Evolutionary conservation across 2,888 invertebrate species (phyloP), one percentile per base, ranked within the genome.

Genomic region (Caenorhabditis drosophilae): DNA sequence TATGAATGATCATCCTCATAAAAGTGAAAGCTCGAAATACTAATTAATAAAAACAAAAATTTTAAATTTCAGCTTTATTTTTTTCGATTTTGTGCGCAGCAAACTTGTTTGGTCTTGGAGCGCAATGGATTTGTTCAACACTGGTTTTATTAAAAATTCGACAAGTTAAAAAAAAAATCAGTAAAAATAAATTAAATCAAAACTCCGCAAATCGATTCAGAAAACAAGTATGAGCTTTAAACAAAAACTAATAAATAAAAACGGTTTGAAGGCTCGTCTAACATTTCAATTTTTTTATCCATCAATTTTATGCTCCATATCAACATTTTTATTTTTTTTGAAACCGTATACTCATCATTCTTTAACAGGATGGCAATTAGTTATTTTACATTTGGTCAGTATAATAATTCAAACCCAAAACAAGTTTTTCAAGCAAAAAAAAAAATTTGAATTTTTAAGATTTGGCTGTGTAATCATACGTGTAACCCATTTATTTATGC

Each of bases 241-340:
- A 50, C 15, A n/a, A 6, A 4, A 22, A 22, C 11, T n/a, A 22
- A 35, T 31, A n/a, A 26, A 34, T 25, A 40, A 53, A 34, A 7
- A 23, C 11, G 11, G 41, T 23, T 53, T 76, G 38, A 38, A 79
- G 77, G 80, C 80, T 12, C 74, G 79, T 9, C 64, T 79, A 4
- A 80, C 79, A 11, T 80, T 78, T 48, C 80, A 80, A 70, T 80
- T 80, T 62, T 80, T 80, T 68, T 80, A 80, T 47, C 80, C 80
- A n/a, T 77, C 77, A 34, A 67, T 80, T 27, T 55, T 80, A 16
- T 80, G 80, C 54, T 79, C 80, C 3, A 69, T 80, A 18, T 76
- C 80, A 22, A 78, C 80, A 1, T 58, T 76, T 40, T 58, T 80
- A 0, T 77, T 77, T 50, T 75, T 80, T 55, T 55, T 71, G 11